These are phyloP conservation scores for Samia ricini DNA, from an alignment of 1,140 invertebrate species.

Conservation along the genomic window DNA sequence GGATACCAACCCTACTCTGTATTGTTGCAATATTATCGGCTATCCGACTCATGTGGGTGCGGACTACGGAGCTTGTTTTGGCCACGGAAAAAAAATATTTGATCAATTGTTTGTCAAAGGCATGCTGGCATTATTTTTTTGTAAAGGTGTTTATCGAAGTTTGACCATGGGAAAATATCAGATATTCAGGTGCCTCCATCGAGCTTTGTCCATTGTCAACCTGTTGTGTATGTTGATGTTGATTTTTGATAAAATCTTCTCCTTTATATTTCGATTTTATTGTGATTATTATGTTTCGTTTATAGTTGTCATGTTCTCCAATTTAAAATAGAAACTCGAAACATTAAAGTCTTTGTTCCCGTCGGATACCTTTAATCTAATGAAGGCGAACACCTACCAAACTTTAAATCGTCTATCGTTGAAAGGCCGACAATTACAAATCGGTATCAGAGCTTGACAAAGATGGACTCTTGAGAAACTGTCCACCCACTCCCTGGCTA, in stretches of 20 bases:
- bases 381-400: slow-evolving; percentile 55
- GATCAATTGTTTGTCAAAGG: slow-evolving; percentile 73
- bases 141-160: slow-evolving; percentile 65
- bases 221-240: slow-evolving; percentile 37
- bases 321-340: slow-evolving; percentile 21
- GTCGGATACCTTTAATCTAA: slow-evolving; percentile 30
- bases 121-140: slow-evolving; percentile 56
- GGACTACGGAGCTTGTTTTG: slow-evolving; percentile 56
- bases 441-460: slow-evolving; percentile 75
- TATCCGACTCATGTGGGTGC: slow-evolving; percentile 57
- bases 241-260: slow-evolving; percentile 49
- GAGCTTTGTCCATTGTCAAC: slow-evolving; percentile 58
- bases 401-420: slow-evolving; percentile 69
- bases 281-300: slow-evolving; percentile 14
- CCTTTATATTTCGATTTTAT: slow-evolving; percentile 30
- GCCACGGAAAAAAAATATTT: slow-evolving; percentile 63
- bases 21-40: slow-evolving; percentile 61
- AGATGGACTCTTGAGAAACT: slow-evolving; percentile 74
- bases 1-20: slow-evolving; percentile 51
- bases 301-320: slow-evolving; percentile 15
- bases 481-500: slow-evolving; percentile 71
- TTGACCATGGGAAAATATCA: slow-evolving; percentile 76
- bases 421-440: slow-evolving; percentile 73
- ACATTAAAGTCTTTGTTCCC: slow-evolving; percentile 30
- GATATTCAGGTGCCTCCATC: slow-evolving; percentile 68